Base-by-base conservation (phyloP, 1,140 invertebrate species). In the Zeugodacus cucurbitae region DNA sequence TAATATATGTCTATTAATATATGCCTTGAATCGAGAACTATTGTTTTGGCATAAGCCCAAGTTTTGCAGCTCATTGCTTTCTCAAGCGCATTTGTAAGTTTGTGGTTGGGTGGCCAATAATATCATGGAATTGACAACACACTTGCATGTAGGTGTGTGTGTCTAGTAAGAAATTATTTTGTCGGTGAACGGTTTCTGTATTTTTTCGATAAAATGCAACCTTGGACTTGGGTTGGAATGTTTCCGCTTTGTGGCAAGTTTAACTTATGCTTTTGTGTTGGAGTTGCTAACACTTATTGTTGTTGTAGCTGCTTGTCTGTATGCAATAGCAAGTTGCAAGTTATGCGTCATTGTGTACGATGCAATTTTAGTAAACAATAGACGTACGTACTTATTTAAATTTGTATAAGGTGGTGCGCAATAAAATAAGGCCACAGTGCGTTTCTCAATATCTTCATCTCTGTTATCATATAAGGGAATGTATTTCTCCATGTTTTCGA, bases 161-260 rank as follows among this genome's bases (percentile, higher is more conserved):
- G n/a, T 54, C n/a, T 17, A 29, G 64, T 34, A 82, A 82, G 26
- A 82, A 82, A 82, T 82, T 17, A 41, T 82, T 82, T 54, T 44
- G 74, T 48, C 32, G 74, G 41, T 82, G 26, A 11, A 82, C 44
- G 7, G 41, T 82, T 82, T 82, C 74, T 26, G 34, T 82, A 82
- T 82, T 82, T 82, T 82, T 82, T 82, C 74, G 74, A 82, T 82
- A 82, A 82, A 82, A 44, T 82, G 11, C 48, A 82, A 48, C 74
- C 74, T 82, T 82, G 74, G n/a, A 82, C 41, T 82, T 82, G 74
- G 41, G 37, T 22, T 74, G 20, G 20, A 74, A 17, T 20, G 34
- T 44, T 74, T 20, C n/a, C 4, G 74, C 41, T 29, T 17, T 48
- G 34, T 74, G 4, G 32, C 37, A 34, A 78, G 20, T 44, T 78